Evolutionary conservation across 2,888 invertebrate genomes (phyloP).

Genomic region (Drosophila pseudotalamancana): DNA sequence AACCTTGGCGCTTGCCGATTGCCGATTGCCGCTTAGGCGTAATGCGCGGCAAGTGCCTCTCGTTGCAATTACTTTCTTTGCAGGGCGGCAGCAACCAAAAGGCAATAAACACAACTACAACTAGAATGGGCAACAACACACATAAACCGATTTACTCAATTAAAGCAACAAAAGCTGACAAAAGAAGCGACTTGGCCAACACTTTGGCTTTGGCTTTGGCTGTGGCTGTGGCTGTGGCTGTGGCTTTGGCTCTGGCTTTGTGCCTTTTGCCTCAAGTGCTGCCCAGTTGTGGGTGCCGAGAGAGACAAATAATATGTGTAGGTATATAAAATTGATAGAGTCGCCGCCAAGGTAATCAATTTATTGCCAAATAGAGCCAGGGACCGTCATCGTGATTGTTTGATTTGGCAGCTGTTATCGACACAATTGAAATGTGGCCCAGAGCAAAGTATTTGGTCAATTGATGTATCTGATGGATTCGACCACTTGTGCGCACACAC

Average conservation of each 20-base stretch:
- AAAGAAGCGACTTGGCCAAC: constrained; percentile 29
- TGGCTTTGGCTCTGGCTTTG: constrained; percentile 26
- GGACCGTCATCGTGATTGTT: constrained; percentile 68
- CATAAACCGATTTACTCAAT: constrained; percentile 79
- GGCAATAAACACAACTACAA: constrained; percentile 22
- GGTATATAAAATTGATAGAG: constrained; percentile 21
- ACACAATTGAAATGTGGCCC: constrained; percentile 32
- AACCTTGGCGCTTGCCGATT: constrained; percentile 75
- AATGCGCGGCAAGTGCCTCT: constrained; percentile 69
- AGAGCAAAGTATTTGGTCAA: constrained; percentile 49
- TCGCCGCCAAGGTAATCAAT: constrained; percentile 53
- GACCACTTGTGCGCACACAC: not conserved
- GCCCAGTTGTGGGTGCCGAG: constrained; percentile 45
- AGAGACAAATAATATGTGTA: constrained; percentile 5
- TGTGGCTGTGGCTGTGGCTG: no score
- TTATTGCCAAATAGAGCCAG: constrained; percentile 30
- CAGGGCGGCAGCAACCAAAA: constrained; percentile 12
- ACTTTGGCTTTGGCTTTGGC: constrained; percentile 13
- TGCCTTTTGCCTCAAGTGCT: constrained; percentile 40
- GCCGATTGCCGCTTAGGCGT: constrained; percentile 73
- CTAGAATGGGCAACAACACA: constrained; percentile 46
- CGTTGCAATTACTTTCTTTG: constrained; percentile 76
- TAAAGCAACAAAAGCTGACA: constrained; percentile 54
- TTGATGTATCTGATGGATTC: constrained; percentile 27
- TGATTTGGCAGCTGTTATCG: constrained; percentile 56